Conservation (phyloP, 2,113 vertebrate genomes). For the Hippopotamus amphibius region DNA sequence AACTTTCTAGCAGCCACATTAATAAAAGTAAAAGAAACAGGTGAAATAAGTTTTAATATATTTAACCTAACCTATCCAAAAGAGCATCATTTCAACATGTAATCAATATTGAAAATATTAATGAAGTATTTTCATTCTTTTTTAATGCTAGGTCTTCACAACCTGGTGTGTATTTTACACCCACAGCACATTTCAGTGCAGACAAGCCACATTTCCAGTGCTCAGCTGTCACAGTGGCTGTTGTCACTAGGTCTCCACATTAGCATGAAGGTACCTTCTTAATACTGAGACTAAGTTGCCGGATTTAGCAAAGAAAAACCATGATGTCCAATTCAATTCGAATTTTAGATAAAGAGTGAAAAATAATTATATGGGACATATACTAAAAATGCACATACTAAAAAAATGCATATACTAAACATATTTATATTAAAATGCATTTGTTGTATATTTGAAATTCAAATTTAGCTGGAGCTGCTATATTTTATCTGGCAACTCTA, state of each 20-base stretch:
- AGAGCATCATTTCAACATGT: neutral
- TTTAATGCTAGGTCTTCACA: neutral
- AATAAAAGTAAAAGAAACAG: neutral
- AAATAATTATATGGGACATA: neutral
- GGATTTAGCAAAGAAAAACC: neutral
- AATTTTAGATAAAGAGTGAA: neutral
- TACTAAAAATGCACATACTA: slow-evolving; percentile 11
- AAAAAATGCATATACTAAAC: neutral
- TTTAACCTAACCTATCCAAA: neutral
- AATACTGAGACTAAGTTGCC: neutral
- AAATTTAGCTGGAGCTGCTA: neutral
- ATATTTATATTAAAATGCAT: neutral
- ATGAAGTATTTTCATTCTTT: neutral
- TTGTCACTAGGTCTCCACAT: neutral
- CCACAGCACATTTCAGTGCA: neutral
- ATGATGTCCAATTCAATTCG: neutral
- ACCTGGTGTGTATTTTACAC: neutral
- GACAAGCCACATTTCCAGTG: neutral
- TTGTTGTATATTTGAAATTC: neutral
- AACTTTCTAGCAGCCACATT: neutral
- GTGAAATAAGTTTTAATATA: neutral
- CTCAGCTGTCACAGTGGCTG: neutral
- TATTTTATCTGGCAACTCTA: neutral
- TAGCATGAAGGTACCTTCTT: neutral
- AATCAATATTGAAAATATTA: neutral